Evolutionary conservation across 2,888 invertebrate species (phyloP).

Genomic region (Drosophila recens): DNA sequence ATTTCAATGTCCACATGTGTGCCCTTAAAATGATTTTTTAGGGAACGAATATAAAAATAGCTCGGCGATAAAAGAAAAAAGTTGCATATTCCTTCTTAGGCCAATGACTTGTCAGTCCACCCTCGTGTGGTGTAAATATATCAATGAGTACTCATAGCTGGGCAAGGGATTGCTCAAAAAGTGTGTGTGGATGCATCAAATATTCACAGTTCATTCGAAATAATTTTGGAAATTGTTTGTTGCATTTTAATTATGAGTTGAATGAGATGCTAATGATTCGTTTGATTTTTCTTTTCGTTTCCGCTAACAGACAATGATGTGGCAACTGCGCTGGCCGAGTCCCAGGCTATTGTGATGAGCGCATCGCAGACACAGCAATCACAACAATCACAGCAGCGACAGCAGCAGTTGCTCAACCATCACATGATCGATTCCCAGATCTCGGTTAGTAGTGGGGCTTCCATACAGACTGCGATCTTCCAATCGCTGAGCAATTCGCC

Average conservation of each 20-base stretch:
- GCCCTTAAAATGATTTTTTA: no score
- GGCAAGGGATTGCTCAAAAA: conserved; percentile 8
- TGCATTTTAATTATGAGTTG: conserved; percentile 11
- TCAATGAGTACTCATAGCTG: conserved; percentile 3
- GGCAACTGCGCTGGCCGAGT: conserved; percentile 80
- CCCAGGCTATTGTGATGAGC: conserved; percentile 80
- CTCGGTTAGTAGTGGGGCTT: conserved; percentile 84
- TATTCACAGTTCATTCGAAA: conserved; percentile 14
- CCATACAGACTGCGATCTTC: conserved; percentile 84
- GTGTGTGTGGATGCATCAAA: no score
- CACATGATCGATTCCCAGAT: conserved; percentile 85
- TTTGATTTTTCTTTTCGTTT: conserved; percentile 14
- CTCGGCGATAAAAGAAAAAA: no score
- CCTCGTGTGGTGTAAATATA: conserved; percentile 1
- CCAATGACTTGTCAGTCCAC: background rate
- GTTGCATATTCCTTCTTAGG: no score
- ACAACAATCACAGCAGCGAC: conserved; percentile 70
- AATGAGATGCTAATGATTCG: conserved; percentile 15
- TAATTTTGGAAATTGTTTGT: background rate
- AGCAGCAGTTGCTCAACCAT: conserved; percentile 73
- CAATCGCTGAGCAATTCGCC: conserved; percentile 79
- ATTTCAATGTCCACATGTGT: no score
- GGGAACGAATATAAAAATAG: no score
- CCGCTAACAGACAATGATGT: conserved; percentile 80
- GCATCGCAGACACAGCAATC: conserved; percentile 75